These are phyloP conservation scores for Cremastobaeus sp. DNA, from an alignment of 2,888 invertebrate species.

Conservation along the genomic window DNA sequence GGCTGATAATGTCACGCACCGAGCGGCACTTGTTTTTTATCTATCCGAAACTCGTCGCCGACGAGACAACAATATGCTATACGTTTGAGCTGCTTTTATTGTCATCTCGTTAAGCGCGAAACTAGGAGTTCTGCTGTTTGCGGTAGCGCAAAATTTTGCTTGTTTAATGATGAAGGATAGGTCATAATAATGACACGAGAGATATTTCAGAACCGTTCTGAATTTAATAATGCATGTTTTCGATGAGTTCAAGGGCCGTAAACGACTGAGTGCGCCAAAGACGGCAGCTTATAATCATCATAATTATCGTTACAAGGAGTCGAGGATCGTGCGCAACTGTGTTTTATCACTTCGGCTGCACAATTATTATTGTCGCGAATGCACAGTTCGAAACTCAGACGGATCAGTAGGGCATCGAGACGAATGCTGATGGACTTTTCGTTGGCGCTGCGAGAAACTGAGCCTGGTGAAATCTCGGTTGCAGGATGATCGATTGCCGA, in stretches of 20 bases:
- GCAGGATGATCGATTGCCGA: too few relatives aligned
- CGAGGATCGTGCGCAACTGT: constrained; percentile 13
- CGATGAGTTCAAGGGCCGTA: constrained; percentile 56
- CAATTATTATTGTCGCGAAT: constrained; percentile 26
- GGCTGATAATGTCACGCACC: not conserved
- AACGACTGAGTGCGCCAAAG: constrained; percentile 49
- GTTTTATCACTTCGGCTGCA: constrained; percentile 34
- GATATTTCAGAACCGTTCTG: constrained; percentile 57
- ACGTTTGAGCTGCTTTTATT: constrained; percentile 57
- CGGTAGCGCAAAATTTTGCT: constrained; percentile 55
- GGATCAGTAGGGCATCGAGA: constrained; percentile 3
- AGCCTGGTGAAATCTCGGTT: too few relatives aligned
- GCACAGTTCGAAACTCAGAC: not conserved
- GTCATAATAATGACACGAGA: constrained; percentile 56
- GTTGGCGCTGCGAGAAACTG: not conserved
- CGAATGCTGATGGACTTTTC: constrained; percentile 22
- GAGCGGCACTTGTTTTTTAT: constrained; percentile 7
- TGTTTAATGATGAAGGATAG: constrained; percentile 60
- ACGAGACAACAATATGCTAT: constrained; percentile 44
- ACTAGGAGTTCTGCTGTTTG: constrained; percentile 58
- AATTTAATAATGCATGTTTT: constrained; percentile 59
- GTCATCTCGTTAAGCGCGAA: constrained; percentile 58
- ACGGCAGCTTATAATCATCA: constrained; percentile 42
- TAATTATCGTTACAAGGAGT: constrained; percentile 47
- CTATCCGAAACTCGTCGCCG: constrained; percentile 14